Conservation (phyloP, 2,888 invertebrate species). For the Luffia ferchaultella region DNA sequence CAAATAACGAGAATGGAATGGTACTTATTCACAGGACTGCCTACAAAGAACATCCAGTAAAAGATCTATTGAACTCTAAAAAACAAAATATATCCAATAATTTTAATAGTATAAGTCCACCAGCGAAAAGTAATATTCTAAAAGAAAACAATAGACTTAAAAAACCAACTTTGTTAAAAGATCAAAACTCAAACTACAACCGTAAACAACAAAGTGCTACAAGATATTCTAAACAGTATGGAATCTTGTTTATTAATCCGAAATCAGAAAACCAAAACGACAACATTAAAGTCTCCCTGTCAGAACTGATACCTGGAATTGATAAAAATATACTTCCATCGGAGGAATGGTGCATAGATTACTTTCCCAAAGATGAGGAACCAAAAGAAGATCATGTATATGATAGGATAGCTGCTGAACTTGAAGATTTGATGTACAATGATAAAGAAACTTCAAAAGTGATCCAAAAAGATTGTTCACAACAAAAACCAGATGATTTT, state of each 20-base stretch:
- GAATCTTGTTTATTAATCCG: slow-evolving; percentile 43
- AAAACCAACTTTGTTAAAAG: slow-evolving; percentile 25
- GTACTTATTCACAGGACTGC: slow-evolving; percentile 38
- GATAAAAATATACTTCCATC: slow-evolving; percentile 43
- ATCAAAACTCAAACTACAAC: slow-evolving; percentile 16
- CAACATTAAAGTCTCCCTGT: slow-evolving; percentile 28
- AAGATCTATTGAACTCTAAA: slow-evolving; percentile 25
- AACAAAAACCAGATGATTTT: slow-evolving; percentile 36
- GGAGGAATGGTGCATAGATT: slow-evolving; percentile 52
- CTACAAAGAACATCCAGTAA: slow-evolving; percentile 37
- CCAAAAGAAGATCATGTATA: slow-evolving; percentile 56
- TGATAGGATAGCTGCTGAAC: slow-evolving; percentile 57
- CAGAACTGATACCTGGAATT: slow-evolving; percentile 37
- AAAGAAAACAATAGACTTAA: slow-evolving; percentile 48
- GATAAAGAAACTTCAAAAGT: slow-evolving; percentile 31
- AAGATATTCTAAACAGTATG: slow-evolving; percentile 34
- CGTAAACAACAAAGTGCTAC: slow-evolving; percentile 13
- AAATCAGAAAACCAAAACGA: slow-evolving; percentile 27
- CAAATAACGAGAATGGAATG: slow-evolving; percentile 58
- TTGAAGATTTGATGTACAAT: slow-evolving; percentile 57
- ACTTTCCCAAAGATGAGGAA: slow-evolving; percentile 46
- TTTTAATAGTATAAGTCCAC: slow-evolving; percentile 13
- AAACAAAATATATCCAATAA: slow-evolving; percentile 19
- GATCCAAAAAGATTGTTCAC: slow-evolving; percentile 16
- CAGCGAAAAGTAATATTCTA: slow-evolving; percentile 30